Conservation (phyloP, 2,797 vertebrate genomes). For the Poliocrania exsul region DNA sequence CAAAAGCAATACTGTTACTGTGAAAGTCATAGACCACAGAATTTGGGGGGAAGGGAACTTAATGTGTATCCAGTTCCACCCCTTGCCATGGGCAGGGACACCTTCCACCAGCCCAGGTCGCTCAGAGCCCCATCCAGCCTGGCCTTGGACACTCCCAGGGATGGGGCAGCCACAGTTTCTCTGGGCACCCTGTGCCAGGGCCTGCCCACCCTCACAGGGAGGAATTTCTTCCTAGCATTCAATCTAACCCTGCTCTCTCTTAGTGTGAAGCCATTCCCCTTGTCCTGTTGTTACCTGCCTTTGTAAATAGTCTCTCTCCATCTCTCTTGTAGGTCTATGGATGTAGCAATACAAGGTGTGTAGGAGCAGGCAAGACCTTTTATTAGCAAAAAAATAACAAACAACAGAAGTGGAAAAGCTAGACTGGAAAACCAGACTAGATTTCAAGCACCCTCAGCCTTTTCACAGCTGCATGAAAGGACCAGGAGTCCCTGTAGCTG, state of each 20-base stretch:
- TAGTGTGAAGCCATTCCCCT: not conserved
- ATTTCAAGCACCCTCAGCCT: not conserved
- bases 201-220: rapidly evolving
- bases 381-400: not conserved
- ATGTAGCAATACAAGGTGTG: not conserved
- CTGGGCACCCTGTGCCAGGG: not conserved
- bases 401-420: not conserved
- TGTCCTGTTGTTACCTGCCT: not conserved
- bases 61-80: not conserved
- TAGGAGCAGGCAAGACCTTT: not conserved
- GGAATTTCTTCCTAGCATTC: not conserved
- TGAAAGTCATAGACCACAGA: not conserved
- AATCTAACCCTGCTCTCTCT: rapidly evolving
- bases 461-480: not conserved
- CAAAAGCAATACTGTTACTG: not conserved
- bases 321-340: not conserved
- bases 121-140: not conserved
- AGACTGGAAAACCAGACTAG: not conserved
- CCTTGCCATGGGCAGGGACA: too few relatives aligned
- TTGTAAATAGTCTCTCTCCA: not conserved
- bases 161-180: not conserved
- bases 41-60: not conserved
- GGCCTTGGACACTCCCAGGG: not conserved
- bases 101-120: not conserved
- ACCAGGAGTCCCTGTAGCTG: not conserved